Percentiles rank a stretch among this genome's conserved stretches.
Evolutionary conservation across 2,797 vertebrate genomes (phyloP).

Genomic region (Clarias fuscus): DNA sequence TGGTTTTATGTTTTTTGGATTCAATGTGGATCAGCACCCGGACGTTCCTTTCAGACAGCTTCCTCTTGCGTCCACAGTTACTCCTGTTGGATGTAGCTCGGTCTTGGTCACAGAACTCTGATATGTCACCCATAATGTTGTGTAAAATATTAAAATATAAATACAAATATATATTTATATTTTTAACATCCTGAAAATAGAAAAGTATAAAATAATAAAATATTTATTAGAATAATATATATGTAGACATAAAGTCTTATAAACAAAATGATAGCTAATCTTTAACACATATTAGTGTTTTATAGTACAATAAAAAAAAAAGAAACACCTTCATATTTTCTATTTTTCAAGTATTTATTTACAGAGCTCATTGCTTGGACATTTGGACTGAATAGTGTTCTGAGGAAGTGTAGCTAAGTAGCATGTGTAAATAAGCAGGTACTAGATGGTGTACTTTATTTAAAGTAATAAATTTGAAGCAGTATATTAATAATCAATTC

Average conservation of each 20-base stretch:
- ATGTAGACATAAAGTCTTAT: background rate
- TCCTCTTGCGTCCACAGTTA: too few species aligned
- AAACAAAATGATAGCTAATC: background rate
- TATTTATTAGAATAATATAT: background rate
- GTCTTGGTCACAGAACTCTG: too few species aligned
- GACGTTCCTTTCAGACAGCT: too few species aligned
- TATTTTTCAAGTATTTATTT: background rate
- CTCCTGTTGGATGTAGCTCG: too few species aligned
- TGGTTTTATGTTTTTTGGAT: too few species aligned
- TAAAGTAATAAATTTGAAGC: background rate
- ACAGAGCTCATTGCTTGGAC: background rate
- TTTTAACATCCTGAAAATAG: too few species aligned
- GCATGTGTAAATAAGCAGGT: background rate
- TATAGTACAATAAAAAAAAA: background rate
- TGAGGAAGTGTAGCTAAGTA: background rate
- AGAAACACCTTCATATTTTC: background rate
- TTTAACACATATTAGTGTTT: background rate
- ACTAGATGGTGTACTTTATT: background rate
- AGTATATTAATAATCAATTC: background rate
- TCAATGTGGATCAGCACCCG: too few species aligned
- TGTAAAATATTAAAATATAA: background rate
- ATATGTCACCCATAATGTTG: too few species aligned
- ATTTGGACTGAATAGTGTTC: background rate
- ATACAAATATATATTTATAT: too few species aligned
- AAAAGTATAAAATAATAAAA: background rate